Conservation (phyloP, 2,888 invertebrate genomes). For the Antheraea assamensis region DNA sequence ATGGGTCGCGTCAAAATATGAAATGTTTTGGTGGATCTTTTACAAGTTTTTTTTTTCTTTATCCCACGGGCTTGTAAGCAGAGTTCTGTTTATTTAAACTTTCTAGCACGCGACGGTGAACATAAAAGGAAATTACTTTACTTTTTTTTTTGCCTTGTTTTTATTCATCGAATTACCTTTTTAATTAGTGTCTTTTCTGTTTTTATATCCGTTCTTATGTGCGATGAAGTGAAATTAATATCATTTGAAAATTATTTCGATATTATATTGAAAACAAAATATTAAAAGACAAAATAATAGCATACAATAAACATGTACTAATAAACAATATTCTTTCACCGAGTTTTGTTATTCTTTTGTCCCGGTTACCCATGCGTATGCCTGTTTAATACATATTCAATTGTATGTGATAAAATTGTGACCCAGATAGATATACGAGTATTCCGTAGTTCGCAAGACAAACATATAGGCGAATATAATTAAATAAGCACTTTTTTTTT, state of each 20-base stretch:
- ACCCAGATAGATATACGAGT: not conserved
- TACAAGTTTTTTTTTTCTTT: conserved; percentile 29
- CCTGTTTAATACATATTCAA: not conserved
- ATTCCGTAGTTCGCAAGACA: not conserved
- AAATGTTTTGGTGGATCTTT: conserved; percentile 43
- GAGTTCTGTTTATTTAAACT: conserved; percentile 12
- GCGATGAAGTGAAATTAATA: not conserved
- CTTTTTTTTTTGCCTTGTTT: not conserved
- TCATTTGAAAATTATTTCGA: not conserved
- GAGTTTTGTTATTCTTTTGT: not conserved
- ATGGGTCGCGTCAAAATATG: conserved; percentile 42
- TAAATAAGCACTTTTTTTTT: not conserved
- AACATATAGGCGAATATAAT: not conserved
- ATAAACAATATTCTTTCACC: not conserved
- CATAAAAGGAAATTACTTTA: conserved; percentile 14
- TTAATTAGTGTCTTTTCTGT: conserved; percentile 3
- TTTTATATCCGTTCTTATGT: not conserved
- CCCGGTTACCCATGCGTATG: not conserved
- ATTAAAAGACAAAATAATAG: not conserved
- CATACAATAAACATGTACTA: not conserved
- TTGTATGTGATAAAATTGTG: not conserved
- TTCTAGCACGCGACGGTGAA: not conserved
- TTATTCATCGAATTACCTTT: not conserved
- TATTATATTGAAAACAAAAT: not conserved
- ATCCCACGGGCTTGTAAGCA: not conserved